These are phyloP conservation scores for Amblyraja radiata DNA, from an alignment of 2,797 vertebrate species.

Conservation along the genomic window DNA sequence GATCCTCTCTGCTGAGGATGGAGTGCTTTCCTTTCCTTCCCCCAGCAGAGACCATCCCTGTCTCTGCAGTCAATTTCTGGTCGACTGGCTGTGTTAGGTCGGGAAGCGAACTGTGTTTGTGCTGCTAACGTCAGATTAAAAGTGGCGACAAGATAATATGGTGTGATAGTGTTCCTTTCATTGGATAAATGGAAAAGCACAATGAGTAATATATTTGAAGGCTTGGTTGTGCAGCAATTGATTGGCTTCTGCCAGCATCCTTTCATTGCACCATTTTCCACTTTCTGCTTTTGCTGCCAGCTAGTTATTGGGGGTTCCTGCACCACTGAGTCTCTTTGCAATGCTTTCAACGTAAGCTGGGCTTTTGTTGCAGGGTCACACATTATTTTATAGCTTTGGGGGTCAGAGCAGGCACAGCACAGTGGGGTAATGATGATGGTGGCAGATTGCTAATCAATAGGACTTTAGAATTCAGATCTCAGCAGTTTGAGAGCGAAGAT, in stretches of 20 bases:
- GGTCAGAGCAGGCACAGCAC: neutral
- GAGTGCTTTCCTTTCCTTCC: neutral
- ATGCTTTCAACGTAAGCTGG: neutral
- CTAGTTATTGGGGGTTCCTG: neutral
- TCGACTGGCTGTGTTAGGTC: neutral
- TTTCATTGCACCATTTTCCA: no score
- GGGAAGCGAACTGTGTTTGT: neutral
- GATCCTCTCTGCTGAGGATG: neutral
- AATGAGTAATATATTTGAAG: neutral
- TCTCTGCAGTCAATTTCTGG: neutral
- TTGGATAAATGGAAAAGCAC: neutral
- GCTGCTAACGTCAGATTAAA: neutral
- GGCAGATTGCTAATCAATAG: neutral
- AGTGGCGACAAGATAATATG: neutral
- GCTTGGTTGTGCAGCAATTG: neutral
- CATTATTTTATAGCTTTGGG: neutral
- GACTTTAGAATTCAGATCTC: neutral
- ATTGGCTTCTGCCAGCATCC: no score
- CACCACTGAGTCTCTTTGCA: neutral
- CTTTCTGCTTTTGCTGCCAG: neutral
- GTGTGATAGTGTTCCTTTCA: neutral
- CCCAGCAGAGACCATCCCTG: neutral
- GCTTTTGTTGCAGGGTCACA: neutral
- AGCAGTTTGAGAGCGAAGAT: neutral
- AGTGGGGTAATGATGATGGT: neutral